Base-by-base conservation (phyloP, 1,140 invertebrate species). In the Drosophila santomea region DNA sequence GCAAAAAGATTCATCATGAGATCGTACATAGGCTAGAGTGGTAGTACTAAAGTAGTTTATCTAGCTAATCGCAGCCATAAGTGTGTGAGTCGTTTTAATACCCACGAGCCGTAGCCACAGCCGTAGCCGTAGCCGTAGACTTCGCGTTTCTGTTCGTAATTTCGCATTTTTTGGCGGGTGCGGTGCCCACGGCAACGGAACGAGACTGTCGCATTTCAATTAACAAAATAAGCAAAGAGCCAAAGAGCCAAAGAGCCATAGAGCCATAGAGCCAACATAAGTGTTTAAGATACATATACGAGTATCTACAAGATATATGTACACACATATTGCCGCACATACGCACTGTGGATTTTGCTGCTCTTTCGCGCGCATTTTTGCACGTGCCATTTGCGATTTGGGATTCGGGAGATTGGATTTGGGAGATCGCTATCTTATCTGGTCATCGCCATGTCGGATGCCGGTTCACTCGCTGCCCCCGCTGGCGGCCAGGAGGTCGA, bases 221-320 rank as follows among this genome's bases (percentile, higher is more conserved):
- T 88, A 88, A 82, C 74, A 82, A 88, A 86, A 82, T 81, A 86
- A 86, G 69, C 82, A 86, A 84, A 85, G 47, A 85, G 50, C 68
- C 55, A 76, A 66, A 62, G 56, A 56, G 59, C 39, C 57, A 45
- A 11, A 80, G 63, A 80, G 39, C 62, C 48, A 68, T 38, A 60
- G 56, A 43, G 44, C 44, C 25, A 12, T 38, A 60, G 56, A 43
- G 44, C 44, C 25, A 12, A 43, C 17, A 54, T 35, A 54, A 28
- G 60, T 38, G 48, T 36, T 36, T 43, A 12, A 55, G 28, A 71
- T 38, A 58, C 36, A 32, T 32, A 32, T 32, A 20, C 20, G 20
- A 20, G 20, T 20, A 32, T 32, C 32, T 32, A 10, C 32, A 10
- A 12, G 38, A 39, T 14, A 39, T 38, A 38, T 11, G 12, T 41